Conservation (phyloP, 2,113 vertebrate species). For the Labrus mixtus region DNA sequence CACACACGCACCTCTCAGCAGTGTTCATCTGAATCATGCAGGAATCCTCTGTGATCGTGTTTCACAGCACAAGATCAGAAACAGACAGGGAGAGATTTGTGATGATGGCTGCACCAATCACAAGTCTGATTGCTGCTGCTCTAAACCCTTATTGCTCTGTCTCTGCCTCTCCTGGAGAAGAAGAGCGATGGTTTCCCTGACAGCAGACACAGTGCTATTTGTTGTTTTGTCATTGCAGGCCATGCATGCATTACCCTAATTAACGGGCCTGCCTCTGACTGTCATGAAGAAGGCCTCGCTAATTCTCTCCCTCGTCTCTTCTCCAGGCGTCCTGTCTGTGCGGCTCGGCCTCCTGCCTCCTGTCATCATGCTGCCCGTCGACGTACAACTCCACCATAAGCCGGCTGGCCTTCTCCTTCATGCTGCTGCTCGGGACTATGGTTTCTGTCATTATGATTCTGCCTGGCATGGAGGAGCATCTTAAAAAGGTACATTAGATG, state of each 20-base stretch:
- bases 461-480: slow-evolving; percentile 89
- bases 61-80: neutral
- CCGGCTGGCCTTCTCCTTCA: slow-evolving; percentile 90
- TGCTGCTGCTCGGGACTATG: slow-evolving; percentile 91
- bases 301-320: neutral
- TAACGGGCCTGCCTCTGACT: slow-evolving; percentile 22
- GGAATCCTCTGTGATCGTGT: slow-evolving; percentile 30
- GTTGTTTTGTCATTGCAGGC: slow-evolving; percentile 4
- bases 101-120: slow-evolving; percentile 22
- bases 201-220: slow-evolving; percentile 21
- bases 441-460: slow-evolving; percentile 93
- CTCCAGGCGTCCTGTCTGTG: slow-evolving; percentile 92
- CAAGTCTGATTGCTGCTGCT: slow-evolving; percentile 9
- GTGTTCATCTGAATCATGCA: slow-evolving; percentile 12
- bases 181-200: slow-evolving; percentile 25
- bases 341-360: slow-evolving; percentile 90
- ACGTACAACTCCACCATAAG: slow-evolving; percentile 90
- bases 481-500: slow-evolving; percentile 86
- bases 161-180: slow-evolving; percentile 5
- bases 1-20: slow-evolving; percentile 22
- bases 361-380: slow-evolving; percentile 92
- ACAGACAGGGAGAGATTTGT: slow-evolving; percentile 2
- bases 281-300: slow-evolving; percentile 11
- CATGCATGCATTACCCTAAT: slow-evolving; percentile 55
- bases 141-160: slow-evolving; percentile 25